Percentiles rank a stretch among this genome's conserved stretches.
Conservation (phyloP, 2,888 invertebrate species). For the Acanthopleura granulata region DNA sequence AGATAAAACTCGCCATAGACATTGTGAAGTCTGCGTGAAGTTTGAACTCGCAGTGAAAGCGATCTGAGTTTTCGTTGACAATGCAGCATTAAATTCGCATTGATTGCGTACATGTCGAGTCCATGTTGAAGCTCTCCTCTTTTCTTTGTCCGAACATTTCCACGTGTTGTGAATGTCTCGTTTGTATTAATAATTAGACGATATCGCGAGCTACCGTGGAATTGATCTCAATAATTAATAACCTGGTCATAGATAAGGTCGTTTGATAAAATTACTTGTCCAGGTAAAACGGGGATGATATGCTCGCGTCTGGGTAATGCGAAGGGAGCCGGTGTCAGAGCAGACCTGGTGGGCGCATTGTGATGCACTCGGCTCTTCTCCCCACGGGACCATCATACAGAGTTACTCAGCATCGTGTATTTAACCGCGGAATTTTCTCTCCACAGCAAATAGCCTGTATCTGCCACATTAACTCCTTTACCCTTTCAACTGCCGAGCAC, state of each 20-base stretch:
- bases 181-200: constrained; percentile 8
- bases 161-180: not conserved
- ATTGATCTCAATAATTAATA: constrained; percentile 1
- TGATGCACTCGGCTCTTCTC: too few species aligned
- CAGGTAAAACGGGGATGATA: too few species aligned
- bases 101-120: not conserved
- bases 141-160: not conserved
- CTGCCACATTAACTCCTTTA: too few species aligned
- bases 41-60: not conserved
- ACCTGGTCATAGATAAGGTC: not conserved
- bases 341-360: too few species aligned
- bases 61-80: not conserved
- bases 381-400: too few species aligned
- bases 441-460: too few species aligned
- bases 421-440: too few species aligned
- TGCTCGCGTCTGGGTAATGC: too few species aligned
- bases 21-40: not conserved
- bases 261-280: constrained; percentile 1
- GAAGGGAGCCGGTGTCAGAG: too few species aligned
- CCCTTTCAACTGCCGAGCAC: too few species aligned
- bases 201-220: not conserved
- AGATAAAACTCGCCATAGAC: too few species aligned
- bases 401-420: too few species aligned
- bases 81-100: not conserved
- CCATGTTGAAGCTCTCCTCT: not conserved